Evolutionary conservation across 2,888 invertebrate genomes (phyloP).

Genomic region (Spilarctia lutea): DNA sequence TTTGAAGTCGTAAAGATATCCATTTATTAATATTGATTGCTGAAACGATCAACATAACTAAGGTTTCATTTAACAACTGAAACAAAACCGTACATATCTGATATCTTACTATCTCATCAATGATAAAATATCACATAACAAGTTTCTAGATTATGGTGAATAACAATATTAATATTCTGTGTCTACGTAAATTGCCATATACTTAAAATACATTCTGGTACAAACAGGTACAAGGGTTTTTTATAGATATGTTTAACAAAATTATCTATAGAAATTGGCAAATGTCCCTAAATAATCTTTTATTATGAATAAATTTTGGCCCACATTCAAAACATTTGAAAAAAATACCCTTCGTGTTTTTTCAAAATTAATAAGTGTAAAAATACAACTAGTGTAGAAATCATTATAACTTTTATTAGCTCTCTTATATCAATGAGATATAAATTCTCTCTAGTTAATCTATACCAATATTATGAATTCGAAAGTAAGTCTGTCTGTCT

Average conservation of each 20-base stretch:
- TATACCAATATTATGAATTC: too few relatives aligned
- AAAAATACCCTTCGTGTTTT: not conserved
- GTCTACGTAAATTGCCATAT: not conserved
- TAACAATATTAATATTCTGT: not conserved
- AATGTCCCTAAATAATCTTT: constrained; percentile 20
- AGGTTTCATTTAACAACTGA: not conserved
- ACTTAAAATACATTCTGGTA: not conserved
- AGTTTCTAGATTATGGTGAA: not conserved
- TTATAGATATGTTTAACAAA: constrained; percentile 29
- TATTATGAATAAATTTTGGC: constrained; percentile 56
- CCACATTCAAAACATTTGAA: constrained; percentile 47
- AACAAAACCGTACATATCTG: not conserved
- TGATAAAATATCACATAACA: not conserved
- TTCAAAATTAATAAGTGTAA: not conserved
- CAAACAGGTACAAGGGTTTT: constrained; percentile 27
- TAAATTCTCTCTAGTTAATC: not conserved
- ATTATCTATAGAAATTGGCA: constrained; percentile 37
- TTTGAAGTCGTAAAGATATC: not conserved
- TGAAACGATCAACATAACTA: not conserved
- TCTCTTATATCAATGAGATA: not conserved
- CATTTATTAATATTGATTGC: not conserved
- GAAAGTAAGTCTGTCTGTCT: too few relatives aligned
- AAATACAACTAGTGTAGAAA: not conserved
- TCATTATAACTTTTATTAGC: not conserved
- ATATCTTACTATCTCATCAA: not conserved